Evolutionary conservation across 2,113 vertebrate species (phyloP), one percentile per base, ranked within the genome.

Genomic region (Zapornia atra): DNA sequence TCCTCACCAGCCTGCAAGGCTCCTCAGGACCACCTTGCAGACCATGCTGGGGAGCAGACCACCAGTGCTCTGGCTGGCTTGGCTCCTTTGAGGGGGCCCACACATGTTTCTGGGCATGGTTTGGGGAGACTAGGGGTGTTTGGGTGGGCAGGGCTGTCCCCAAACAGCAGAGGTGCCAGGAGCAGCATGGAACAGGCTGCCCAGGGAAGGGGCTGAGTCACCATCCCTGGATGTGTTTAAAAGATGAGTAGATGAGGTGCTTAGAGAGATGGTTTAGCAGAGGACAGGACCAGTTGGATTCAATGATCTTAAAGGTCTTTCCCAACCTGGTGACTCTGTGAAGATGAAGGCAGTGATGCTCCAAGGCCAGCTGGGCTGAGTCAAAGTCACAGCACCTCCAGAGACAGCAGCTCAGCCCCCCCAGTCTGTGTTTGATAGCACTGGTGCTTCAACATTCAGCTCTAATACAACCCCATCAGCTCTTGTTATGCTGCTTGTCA

Each of bases 51-150:
- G 40, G 51, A 7, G 9, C 5, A 25, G n/a, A 22, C 33, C 22
- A 0, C 17, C 2, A 2, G 10, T 9, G 7, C 4, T 16, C 4
- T 16, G 73, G 69, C 31, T 66, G 50, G 6, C 36, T 8, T 8
- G 2, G 4, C 9, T 33, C 53, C 1, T 1, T 0, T 4, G 31
- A 33, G 20, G 15, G 38, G n/a, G 16, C 3, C 0, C 13, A 18
- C 20, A 1, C 0, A 5, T 0, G 50, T 9, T 56, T 44, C 6
- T 31, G 57, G 33, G n/a, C 12, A 6, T 4, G 12, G 2, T 56
- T 15, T 17, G 0, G 50, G 82, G 56, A 12, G 6, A 15, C 13
- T 16, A 0, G 2, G 57, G 46, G 57, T 11, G 31, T 33, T 13
- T 11, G 73, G 28, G 38, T 9, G 63, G 19, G 9, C 25, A 31